Evolutionary conservation across 37 sponge, comb jelly and placozoan species (phyloP).

Genomic region (Ephydatia muelleri): DNA sequence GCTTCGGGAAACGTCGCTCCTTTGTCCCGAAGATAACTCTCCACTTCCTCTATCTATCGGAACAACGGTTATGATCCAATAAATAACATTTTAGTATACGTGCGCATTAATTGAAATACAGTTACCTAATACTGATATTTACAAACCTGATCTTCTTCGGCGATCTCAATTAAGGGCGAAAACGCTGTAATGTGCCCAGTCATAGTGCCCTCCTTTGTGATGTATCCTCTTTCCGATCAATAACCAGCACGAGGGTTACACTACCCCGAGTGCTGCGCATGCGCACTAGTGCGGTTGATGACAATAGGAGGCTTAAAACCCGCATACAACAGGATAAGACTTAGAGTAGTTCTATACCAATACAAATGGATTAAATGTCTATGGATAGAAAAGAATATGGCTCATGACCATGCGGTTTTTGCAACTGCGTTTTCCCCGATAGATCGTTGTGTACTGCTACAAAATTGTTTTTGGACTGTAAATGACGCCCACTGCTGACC

Average conservation of each 20-base stretch:
- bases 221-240: neutral
- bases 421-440: no score
- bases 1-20: constrained; percentile 19
- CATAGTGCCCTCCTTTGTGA: constrained; percentile 17
- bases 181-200: constrained; percentile 48
- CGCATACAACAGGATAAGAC: no score
- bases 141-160: constrained; percentile 63
- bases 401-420: no score
- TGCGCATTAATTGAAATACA: neutral
- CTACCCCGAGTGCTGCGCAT: neutral
- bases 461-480: no score
- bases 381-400: no score
- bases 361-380: no score
- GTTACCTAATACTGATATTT: neutral
- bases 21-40: constrained; percentile 52
- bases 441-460: no score
- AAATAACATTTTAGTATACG: neutral
- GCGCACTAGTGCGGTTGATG: neutral
- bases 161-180: constrained; percentile 55
- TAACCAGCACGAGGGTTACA: neutral
- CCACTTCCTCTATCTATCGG: constrained; percentile 42
- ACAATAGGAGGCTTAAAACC: no score
- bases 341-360: no score
- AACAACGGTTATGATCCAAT: neutral
- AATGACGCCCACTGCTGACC: no score